Evolutionary conservation across 2,888 invertebrate species (phyloP).

Genomic region (Andricus curvator): DNA sequence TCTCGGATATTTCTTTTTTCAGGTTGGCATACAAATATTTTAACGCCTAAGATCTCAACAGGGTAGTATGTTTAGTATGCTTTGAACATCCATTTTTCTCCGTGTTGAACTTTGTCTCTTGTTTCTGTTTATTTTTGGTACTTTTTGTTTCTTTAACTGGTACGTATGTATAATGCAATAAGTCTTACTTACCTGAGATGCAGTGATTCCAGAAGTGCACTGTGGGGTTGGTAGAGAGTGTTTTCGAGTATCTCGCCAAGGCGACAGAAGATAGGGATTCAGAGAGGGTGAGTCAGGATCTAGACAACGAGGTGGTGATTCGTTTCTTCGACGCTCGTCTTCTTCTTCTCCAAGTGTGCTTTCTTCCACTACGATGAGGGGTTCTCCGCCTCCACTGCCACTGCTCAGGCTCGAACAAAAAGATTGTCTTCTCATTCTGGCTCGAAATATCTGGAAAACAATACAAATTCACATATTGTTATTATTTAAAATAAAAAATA

Average conservation of each 20-base stretch:
- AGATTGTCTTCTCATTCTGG: constrained; percentile 72
- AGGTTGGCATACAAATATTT: too few species aligned
- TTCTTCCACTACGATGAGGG: constrained; percentile 91
- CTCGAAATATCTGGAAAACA: constrained; percentile 1
- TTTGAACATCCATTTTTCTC: too few species aligned
- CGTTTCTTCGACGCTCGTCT: constrained; percentile 77
- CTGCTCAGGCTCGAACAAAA: constrained; percentile 65
- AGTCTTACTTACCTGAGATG: constrained; percentile 82
- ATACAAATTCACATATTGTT: background rate
- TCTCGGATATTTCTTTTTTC: too few species aligned
- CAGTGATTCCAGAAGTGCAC: constrained; percentile 91
- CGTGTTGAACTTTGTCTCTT: background rate
- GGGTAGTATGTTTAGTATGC: too few species aligned
- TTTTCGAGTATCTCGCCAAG: constrained; percentile 89
- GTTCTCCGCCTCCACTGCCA: constrained; percentile 81
- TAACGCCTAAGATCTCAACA: too few species aligned
- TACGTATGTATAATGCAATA: constrained; percentile 52
- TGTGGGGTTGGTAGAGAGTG: constrained; percentile 91
- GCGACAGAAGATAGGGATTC: constrained; percentile 90
- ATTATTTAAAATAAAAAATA: too few species aligned
- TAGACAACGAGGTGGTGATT: constrained; percentile 83
- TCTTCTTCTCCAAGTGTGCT: constrained; percentile 85
- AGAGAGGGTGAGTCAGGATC: constrained; percentile 87
- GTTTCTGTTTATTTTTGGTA: background rate
- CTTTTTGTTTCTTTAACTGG: constrained; percentile 43